phyloP scores from a whole-genome alignment of 2,888 invertebrate species.

The Cosmia trapezina region DNA sequence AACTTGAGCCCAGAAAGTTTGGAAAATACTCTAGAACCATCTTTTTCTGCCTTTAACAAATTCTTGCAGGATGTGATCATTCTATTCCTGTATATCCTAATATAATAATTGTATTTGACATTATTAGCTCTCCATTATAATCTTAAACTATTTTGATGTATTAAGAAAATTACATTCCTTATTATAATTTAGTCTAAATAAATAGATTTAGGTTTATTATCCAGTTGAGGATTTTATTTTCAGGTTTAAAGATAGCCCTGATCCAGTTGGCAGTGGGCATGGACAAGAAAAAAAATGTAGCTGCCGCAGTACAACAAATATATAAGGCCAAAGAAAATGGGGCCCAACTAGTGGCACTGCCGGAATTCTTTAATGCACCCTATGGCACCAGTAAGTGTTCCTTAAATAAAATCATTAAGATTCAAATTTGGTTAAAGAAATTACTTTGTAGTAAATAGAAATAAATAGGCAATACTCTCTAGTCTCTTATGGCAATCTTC shows the following conservation, averaged over 20 bases:
- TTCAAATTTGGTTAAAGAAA: background rate
- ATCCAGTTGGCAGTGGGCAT: slow-evolving; percentile 95
- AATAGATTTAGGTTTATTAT: background rate
- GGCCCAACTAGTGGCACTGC: slow-evolving; percentile 92
- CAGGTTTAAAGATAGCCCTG: slow-evolving; percentile 93
- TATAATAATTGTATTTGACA: background rate
- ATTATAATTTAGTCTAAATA: background rate
- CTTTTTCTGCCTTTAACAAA: background rate
- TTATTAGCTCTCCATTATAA: background rate
- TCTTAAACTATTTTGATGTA: background rate
- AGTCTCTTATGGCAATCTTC: background rate
- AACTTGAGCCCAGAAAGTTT: background rate
- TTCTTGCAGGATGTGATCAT: background rate
- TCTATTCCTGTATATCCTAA: background rate
- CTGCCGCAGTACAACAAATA: slow-evolving; percentile 93
- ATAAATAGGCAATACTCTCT: background rate
- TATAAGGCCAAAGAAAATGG: slow-evolving; percentile 92
- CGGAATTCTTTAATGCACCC: slow-evolving; percentile 98
- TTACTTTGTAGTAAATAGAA: background rate
- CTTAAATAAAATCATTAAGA: background rate
- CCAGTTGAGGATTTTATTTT: slow-evolving; percentile 45
- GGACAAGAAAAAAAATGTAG: slow-evolving; percentile 94
- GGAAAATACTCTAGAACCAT: background rate
- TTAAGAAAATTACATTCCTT: background rate
- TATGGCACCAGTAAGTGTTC: slow-evolving; percentile 94